A percentile compares a stretch with the other conserved stretches of the same genome.
phyloP scores from a whole-genome alignment of 1,140 invertebrate genomes.

The Orchestia grillus region DNA sequence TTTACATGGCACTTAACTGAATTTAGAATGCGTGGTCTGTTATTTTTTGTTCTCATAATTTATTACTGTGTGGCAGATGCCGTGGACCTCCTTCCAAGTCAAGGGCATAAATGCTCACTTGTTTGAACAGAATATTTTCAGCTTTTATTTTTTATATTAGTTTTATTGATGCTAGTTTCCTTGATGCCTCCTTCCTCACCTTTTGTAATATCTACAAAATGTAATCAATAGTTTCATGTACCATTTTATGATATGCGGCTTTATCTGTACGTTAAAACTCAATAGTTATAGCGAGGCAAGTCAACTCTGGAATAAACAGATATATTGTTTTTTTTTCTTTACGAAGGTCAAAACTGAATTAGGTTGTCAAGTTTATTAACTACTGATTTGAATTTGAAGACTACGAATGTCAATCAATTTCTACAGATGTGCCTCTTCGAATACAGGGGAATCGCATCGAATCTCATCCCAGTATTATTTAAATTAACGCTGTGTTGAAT shows the following conservation, averaged over 20 bases:
- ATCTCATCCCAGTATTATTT: not conserved
- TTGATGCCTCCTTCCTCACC: too few relatives aligned
- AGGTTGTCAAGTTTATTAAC: not conserved
- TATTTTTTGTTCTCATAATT: not conserved
- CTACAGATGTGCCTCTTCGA: too few relatives aligned
- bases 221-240: too few relatives aligned
- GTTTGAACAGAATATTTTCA: not conserved
- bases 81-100: not conserved
- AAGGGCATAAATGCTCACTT: too few relatives aligned
- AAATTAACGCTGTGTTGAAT: not conserved
- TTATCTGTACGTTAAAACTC: too few relatives aligned
- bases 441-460: not conserved
- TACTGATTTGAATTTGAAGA: not conserved
- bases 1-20: not conserved
- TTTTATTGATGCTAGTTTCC: not conserved
- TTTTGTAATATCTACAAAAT: too few relatives aligned
- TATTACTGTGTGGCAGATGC: not conserved
- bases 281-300: not conserved
- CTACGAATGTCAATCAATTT: too few relatives aligned
- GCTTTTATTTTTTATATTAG: not conserved
- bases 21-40: not conserved
- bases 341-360: not conserved
- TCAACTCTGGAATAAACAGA: not conserved
- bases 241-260: too few relatives aligned
- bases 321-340: not conserved